phyloP scores from a whole-genome alignment of 1,140 invertebrate species.

The Drosophila truncata region DNA sequence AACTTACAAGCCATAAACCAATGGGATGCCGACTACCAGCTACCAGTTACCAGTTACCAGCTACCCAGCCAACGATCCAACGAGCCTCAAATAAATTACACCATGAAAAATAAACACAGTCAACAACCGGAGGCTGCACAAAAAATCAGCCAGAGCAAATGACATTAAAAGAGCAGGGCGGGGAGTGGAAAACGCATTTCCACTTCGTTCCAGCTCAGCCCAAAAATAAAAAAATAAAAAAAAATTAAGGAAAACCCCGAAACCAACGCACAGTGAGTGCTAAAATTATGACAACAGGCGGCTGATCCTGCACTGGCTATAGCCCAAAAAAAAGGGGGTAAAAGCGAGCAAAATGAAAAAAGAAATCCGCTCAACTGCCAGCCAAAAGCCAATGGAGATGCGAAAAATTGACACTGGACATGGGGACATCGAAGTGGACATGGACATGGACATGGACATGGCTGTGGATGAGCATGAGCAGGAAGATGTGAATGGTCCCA shows the following conservation, averaged over 20 bases:
- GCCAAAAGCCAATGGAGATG: slow-evolving; percentile 54
- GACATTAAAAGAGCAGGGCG: slow-evolving; percentile 44
- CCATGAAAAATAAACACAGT: slow-evolving; percentile 46
- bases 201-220: slow-evolving; percentile 9
- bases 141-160: slow-evolving; percentile 41
- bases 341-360: slow-evolving; percentile 37
- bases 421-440: slow-evolving; percentile 47
- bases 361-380: slow-evolving; percentile 40
- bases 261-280: slow-evolving; percentile 64
- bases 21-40: slow-evolving; percentile 63
- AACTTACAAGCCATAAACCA: slow-evolving; percentile 82
- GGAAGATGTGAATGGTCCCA: slow-evolving; percentile 12
- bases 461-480: slow-evolving; percentile 2
- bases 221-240: slow-evolving; percentile 1
- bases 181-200: slow-evolving; percentile 60
- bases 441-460: slow-evolving; percentile 9
- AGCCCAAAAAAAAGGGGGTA: slow-evolving; percentile 24
- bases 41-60: slow-evolving; percentile 7
- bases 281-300: slow-evolving; percentile 69
- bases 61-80: slow-evolving; percentile 23
- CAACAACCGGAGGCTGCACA: slow-evolving; percentile 25
- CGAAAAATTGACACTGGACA: slow-evolving; percentile 66
- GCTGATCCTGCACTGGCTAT: slow-evolving; percentile 37
- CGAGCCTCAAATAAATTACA: slow-evolving; percentile 69
- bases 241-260: slow-evolving; percentile 3